These are phyloP conservation scores for Pseudobourletiella spinata DNA, from an alignment of 1,140 invertebrate species.

Conservation along the genomic window DNA sequence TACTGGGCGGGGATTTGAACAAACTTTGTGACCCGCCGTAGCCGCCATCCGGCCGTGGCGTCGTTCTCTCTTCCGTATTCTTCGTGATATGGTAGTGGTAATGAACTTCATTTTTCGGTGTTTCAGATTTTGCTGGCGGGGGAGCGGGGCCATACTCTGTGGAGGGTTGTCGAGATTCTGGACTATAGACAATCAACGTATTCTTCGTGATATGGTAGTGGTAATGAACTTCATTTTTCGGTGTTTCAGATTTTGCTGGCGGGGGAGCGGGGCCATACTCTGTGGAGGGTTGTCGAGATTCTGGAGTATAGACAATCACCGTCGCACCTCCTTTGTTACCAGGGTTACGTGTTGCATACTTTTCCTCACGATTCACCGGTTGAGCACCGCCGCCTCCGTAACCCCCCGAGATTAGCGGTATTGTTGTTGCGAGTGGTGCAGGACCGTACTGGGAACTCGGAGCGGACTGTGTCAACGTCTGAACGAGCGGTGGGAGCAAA, in stretches of 20 bases:
- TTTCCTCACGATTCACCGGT: too few species aligned
- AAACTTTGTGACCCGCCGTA: neutral
- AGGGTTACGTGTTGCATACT: too few species aligned
- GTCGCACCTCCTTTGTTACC: neutral
- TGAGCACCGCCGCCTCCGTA: neutral
- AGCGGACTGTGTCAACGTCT: neutral
- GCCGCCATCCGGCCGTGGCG: neutral
- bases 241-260: neutral
- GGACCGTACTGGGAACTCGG: neutral
- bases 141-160: neutral
- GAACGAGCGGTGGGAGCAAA: neutral
- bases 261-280: neutral
- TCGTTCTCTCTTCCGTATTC: neutral
- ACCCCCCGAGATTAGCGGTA: neutral
- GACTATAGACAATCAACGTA: neutral
- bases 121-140: neutral
- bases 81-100: conserved; percentile 5
- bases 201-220: conserved; percentile 4
- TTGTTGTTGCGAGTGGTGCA: neutral
- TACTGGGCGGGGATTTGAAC: too few species aligned
- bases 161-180: neutral
- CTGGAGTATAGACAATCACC: neutral
- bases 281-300: neutral
- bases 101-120: neutral
- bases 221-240: neutral